A percentile compares a stretch with the other conserved stretches of the same genome.
Conservation (phyloP, 2,888 invertebrate species). For the Drosophila histrio region DNA sequence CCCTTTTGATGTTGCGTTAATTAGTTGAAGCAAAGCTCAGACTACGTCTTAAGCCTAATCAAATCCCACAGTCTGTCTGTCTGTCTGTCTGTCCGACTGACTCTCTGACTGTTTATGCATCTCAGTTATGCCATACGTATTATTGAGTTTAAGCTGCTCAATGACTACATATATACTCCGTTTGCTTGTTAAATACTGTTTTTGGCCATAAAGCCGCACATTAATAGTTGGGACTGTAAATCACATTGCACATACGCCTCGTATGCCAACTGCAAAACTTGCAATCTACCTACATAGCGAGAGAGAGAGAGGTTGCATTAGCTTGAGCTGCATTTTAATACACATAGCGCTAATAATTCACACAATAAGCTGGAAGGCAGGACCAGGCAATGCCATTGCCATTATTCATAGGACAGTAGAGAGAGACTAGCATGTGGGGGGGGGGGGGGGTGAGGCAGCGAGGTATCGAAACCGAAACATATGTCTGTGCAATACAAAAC, state of each 20-base stretch:
- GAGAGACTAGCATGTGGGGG: neutral
- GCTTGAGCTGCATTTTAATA: constrained; percentile 77
- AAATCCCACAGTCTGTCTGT: constrained; percentile 4
- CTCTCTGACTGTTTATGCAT: neutral
- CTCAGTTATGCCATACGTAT: no score
- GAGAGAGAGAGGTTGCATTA: constrained; percentile 52
- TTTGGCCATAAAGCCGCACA: constrained; percentile 48
- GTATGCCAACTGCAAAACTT: constrained; percentile 33
- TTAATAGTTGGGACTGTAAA: constrained; percentile 60
- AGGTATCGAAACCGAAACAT: constrained; percentile 44
- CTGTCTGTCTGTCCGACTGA: neutral
- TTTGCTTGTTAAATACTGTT: constrained; percentile 47
- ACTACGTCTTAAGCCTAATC: neutral
- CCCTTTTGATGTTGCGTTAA: neutral
- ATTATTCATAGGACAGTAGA: constrained; percentile 65
- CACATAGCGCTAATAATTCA: constrained; percentile 76
- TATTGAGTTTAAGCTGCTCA: constrained; percentile 6
- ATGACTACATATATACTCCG: constrained; percentile 37
- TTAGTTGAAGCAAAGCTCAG: neutral
- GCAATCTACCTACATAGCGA: constrained; percentile 20
- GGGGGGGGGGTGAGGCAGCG: neutral
- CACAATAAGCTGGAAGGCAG: constrained; percentile 65
- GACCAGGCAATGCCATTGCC: constrained; percentile 42
- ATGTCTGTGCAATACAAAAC: constrained; percentile 45
- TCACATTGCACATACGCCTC: constrained; percentile 69